Conservation (phyloP, 2,113 vertebrate genomes). For the Syrrhaptes paradoxus region DNA sequence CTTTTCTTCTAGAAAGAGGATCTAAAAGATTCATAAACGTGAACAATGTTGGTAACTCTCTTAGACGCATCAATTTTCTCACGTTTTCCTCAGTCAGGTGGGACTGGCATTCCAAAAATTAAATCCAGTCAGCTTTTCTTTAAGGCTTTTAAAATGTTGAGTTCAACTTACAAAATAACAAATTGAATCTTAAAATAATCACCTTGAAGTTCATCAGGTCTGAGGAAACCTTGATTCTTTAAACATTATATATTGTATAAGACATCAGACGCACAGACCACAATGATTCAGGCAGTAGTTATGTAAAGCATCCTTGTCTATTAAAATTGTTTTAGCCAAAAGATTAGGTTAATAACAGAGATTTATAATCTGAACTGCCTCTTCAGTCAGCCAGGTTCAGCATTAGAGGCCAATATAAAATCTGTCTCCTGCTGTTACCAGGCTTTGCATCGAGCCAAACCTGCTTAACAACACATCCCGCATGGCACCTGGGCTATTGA, state of each 20-base stretch:
- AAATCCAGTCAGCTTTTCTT: neutral
- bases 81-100: neutral
- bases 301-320: neutral
- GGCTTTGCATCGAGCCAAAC: neutral
- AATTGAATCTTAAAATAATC: neutral
- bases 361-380: neutral
- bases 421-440: neutral
- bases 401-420: neutral
- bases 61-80: neutral
- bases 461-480: neutral
- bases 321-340: constrained; percentile 3
- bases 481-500: neutral
- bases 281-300: constrained; percentile 3
- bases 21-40: neutral
- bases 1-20: neutral
- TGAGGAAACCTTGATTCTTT: neutral
- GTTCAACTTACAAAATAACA: neutral
- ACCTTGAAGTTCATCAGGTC: neutral
- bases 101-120: neutral
- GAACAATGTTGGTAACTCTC: neutral
- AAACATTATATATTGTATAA: neutral
- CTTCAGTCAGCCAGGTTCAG: neutral
- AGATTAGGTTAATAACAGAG: neutral
- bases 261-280: neutral
- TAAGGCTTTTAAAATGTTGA: neutral